phyloP scores from a whole-genome alignment of 2,113 vertebrate genomes.

The Eretmochelys imbricata region DNA sequence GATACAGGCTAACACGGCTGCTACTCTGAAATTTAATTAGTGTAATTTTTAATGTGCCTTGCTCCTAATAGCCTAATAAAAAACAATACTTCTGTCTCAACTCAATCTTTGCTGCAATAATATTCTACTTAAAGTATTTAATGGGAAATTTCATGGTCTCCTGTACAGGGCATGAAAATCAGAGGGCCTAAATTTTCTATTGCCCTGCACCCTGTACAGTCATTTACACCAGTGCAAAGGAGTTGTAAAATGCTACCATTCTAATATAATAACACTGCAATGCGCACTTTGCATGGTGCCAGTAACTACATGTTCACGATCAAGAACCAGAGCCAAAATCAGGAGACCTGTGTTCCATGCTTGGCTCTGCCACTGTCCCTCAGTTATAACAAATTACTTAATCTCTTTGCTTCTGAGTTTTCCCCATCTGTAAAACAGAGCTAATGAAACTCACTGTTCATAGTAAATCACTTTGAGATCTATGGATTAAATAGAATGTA shows the following conservation, averaged over 20 bases:
- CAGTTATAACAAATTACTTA: neutral
- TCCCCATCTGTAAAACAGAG: neutral
- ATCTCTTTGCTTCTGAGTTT: neutral
- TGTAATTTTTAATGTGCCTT: neutral
- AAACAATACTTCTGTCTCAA: neutral
- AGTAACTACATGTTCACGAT: neutral
- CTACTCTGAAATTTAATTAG: neutral
- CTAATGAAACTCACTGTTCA: neutral
- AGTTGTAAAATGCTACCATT: neutral
- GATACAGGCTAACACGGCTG: too few relatives aligned
- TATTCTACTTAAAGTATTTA: neutral
- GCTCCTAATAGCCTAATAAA: neutral
- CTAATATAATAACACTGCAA: neutral
- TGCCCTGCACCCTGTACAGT: neutral
- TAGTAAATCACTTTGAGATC: constrained; percentile 9
- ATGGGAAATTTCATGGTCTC: neutral
- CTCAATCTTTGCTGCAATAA: neutral
- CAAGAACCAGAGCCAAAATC: neutral
- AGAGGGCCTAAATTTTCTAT: neutral
- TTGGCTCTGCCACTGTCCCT: neutral
- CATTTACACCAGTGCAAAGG: neutral
- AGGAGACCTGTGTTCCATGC: neutral
- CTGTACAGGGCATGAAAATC: neutral
- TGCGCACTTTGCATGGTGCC: neutral
- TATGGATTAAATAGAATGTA: neutral